Conservation (phyloP, 2,797 vertebrate genomes). For the Chaunax sp. region DNA sequence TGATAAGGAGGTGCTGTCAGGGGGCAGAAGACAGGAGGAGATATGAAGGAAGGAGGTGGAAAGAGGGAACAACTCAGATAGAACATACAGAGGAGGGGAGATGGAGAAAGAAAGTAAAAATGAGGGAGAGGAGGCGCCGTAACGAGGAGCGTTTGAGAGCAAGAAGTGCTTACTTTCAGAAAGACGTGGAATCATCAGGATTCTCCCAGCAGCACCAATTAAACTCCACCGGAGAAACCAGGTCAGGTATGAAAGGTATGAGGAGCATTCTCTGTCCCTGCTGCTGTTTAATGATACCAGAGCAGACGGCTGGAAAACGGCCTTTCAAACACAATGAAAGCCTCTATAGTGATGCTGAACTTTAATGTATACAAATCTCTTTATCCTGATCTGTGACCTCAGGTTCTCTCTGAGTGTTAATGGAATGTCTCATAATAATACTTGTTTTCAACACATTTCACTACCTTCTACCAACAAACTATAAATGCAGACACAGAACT, state of each 20-base stretch:
- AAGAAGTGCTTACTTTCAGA: constrained; percentile 36
- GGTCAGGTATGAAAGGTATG: constrained; percentile 42
- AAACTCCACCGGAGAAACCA: constrained; percentile 41
- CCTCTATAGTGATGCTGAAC: neutral
- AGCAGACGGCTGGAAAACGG: constrained; percentile 22
- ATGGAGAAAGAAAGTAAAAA: neutral
- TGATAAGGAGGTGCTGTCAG: constrained; percentile 67
- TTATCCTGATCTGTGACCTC: no score
- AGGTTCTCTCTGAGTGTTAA: no score
- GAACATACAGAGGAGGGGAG: constrained; percentile 12
- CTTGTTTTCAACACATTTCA: no score
- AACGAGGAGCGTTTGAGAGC: constrained; percentile 3
- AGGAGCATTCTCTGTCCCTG: constrained; percentile 28
- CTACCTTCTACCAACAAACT: no score
- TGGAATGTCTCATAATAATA: no score
- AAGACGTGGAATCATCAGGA: constrained; percentile 41
- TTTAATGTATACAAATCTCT: no score
- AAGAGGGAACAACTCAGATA: neutral
- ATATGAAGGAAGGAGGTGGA: constrained; percentile 9
- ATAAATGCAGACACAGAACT: no score
- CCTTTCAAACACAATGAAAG: neutral
- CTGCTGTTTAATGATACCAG: constrained; percentile 32
- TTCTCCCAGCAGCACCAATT: constrained; percentile 57
- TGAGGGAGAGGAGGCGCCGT: neutral
- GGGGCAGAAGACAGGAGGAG: constrained; percentile 50